These are phyloP conservation scores for Zosterops pallidus DNA, from an alignment of 2,113 vertebrate species.

Conservation along the genomic window DNA sequence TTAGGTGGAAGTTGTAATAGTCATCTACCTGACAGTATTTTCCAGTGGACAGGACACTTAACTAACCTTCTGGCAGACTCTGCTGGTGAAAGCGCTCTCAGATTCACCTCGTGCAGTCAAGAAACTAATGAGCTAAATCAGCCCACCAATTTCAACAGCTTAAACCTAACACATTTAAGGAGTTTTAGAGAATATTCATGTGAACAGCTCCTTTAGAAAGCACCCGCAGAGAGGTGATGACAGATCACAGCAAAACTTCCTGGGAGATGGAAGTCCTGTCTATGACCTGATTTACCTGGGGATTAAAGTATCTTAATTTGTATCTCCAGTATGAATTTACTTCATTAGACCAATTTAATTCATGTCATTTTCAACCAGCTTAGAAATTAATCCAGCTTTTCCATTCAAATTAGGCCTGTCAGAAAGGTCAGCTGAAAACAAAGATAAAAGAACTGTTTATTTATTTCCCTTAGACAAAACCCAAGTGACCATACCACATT, in stretches of 20 bases:
- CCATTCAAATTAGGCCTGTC: not conserved
- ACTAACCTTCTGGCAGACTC: not conserved
- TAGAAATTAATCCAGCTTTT: not conserved
- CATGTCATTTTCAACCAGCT: not conserved
- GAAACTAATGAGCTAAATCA: not conserved
- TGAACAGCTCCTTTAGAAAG: not conserved
- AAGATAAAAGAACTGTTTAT: not conserved
- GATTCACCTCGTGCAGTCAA: not conserved
- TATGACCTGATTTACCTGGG: not conserved
- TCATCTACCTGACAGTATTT: not conserved
- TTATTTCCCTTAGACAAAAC: not conserved
- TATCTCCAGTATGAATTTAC: not conserved
- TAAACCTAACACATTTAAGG: not conserved
- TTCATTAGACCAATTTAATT: not conserved
- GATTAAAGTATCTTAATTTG: not conserved
- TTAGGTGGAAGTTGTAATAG: not conserved
- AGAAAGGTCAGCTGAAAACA: not conserved
- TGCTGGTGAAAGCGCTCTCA: not conserved
- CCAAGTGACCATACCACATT: rapidly evolving
- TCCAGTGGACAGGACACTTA: not conserved
- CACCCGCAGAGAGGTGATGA: not conserved
- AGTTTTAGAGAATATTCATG: not conserved
- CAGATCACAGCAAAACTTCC: not conserved
- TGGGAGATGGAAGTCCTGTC: not conserved
- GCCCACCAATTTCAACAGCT: not conserved